Base-by-base conservation (phyloP, 2,113 vertebrate species). In the Grammomys dolichurus region DNA sequence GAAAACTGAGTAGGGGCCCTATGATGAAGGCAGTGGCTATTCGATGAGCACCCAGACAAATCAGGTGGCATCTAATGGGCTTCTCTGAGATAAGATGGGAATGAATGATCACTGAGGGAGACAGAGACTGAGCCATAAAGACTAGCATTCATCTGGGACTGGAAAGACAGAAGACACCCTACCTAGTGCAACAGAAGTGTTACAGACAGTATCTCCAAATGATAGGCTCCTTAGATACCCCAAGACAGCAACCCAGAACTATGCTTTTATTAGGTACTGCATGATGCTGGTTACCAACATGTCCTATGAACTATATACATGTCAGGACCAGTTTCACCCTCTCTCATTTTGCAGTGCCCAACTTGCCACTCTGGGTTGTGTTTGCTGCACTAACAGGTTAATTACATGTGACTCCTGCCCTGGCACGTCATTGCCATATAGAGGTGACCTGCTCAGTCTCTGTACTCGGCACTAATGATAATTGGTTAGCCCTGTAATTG, bases 111-210 rank as follows among this genome's bases (percentile, higher is more conserved):
- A 7, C 10, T 33, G 51, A 4, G 0, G 54, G 80, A 36, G 65
- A 17, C 33, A 91, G 87, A 28, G 22, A 60, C 33, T 46, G 20
- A 91, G 77, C 31, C 40, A 9, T 6, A 16, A 28, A 69, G 20
- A 63, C 5, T 7, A 19, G 1, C 2, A 19, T 3, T 3, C 1
- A 19, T 11, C 22, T 31, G 24, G n/a, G 14, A 43, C 24, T 84
- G 58, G 56, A 63, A 84, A 63, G 58, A 63, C 81, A 63, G 24
- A 43, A 10, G 81, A 43, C 4, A 85, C 26, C 14, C 40, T 85
- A 24, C 24, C 58, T 43, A 28, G 81, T 43, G 31, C 24, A 65
- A 31, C 13, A 65, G n/a, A 60, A 43, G 13, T 28, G 6, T 17
- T 84, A 43, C 14, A 63, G 40, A 86, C 8, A 46, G 20, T n/a